Base-by-base conservation (phyloP, 2,113 vertebrate species). In the Nibea albiflora region DNA sequence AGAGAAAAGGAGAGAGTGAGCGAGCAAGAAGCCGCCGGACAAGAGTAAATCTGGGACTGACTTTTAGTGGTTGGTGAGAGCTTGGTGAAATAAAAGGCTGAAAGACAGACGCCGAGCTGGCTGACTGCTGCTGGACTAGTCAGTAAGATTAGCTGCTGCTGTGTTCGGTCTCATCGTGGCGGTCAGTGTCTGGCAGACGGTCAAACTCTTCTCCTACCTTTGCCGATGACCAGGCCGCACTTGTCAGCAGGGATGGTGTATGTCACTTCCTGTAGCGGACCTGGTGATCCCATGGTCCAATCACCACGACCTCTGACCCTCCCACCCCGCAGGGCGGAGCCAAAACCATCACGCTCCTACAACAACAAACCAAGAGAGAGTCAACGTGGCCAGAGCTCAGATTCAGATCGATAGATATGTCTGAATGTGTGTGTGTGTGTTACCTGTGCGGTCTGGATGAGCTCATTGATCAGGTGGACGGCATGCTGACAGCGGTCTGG, bases 171-270 rank as follows among this genome's bases (percentile, higher is more conserved):
- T 35, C 35, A 35, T 35, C 0, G 35, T 35, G 35, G 35, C 1
- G 7, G 35, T 35, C 7, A 31, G 35, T 35, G 35, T 35, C 42
- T 11, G 42, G 2, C 42, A 44, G 42, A 46, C 44, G 44, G 44
- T 12, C 44, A 46, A 4, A 46, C 12, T 46, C 2, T 1, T n/a
- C 28, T 61, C 84, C 8, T 78, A 98, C 97, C 97, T 98, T 98
- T 99, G 86, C 97, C 97, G 42, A 99, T 99, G 84, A 99, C 97
- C 0, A 98, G 96, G 54, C 97, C 97, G 10, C 97, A 99, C 73
- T 99, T 99, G 78, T 98, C 97, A 0, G 97, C 97, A 0, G 97
- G 97, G 92, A 99, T 97, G 0, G 97, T 97, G 93, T 98, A 99
- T 8, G 97, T 99, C 54, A 99, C 96, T 83, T 98, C 97, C 92